Percentiles rank a stretch among this genome's conserved stretches.
These are phyloP conservation scores for Morpho achilles DNA, from an alignment of 2,888 invertebrate species.

Conservation along the genomic window DNA sequence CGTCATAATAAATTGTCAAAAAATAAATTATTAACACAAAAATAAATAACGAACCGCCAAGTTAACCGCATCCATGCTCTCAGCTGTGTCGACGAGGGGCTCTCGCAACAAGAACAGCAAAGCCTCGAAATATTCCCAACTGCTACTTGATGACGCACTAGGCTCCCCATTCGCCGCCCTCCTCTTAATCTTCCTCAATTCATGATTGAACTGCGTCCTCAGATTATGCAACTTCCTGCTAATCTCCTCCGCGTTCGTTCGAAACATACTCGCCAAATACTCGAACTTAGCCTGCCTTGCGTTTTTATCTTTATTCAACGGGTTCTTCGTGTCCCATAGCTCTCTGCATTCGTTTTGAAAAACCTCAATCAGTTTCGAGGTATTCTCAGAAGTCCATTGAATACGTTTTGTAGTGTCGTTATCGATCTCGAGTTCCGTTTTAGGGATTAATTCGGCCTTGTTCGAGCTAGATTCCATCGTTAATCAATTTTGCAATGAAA, in stretches of 20 bases:
- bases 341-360: slow-evolving; percentile 61
- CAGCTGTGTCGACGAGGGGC: slow-evolving; percentile 45
- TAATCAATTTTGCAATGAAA: slow-evolving; percentile 28
- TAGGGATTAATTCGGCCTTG: slow-evolving; percentile 52
- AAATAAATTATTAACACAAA: neutral
- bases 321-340: slow-evolving; percentile 60
- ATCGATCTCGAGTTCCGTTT: slow-evolving; percentile 50
- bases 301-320: slow-evolving; percentile 47
- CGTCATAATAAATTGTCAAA: neutral
- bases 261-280: slow-evolving; percentile 55
- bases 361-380: slow-evolving; percentile 53
- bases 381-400: slow-evolving; percentile 58
- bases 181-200: slow-evolving; percentile 62
- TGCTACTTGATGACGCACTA: slow-evolving; percentile 40
- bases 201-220: slow-evolving; percentile 65
- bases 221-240: slow-evolving; percentile 65
- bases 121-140: slow-evolving; percentile 70
- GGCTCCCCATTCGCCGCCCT: slow-evolving; percentile 37
- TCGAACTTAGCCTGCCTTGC: slow-evolving; percentile 51
- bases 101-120: slow-evolving; percentile 54
- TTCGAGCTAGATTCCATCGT: slow-evolving; percentile 61
- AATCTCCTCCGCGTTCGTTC: slow-evolving; percentile 60
- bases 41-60: slow-evolving; percentile 49
- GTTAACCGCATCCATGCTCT: slow-evolving; percentile 53
- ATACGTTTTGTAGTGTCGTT: slow-evolving; percentile 42